Evolutionary conservation across 2,113 vertebrate species (phyloP).

Genomic region (Tupaia tana): DNA sequence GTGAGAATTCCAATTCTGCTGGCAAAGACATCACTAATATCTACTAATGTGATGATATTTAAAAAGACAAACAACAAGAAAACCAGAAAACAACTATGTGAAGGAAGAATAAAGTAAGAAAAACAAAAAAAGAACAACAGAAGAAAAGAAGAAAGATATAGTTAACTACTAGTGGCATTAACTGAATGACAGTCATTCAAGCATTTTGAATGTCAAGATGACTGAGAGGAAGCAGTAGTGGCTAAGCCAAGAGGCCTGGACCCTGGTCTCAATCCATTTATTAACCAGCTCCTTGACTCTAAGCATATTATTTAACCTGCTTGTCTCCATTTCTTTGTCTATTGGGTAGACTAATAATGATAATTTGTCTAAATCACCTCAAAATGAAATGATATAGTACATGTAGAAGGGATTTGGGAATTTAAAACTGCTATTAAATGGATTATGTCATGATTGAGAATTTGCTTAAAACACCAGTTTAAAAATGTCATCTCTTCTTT

Average conservation of each 20-base stretch:
- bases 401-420: background rate
- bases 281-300: background rate
- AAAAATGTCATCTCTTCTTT: background rate
- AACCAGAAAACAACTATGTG: background rate
- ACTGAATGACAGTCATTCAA: background rate
- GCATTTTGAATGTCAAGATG: background rate
- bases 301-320: background rate
- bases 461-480: slow-evolving; percentile 25
- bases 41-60: background rate
- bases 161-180: too few relatives aligned
- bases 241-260: background rate
- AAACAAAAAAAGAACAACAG: too few relatives aligned
- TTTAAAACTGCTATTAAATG: slow-evolving; percentile 3
- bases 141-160: background rate
- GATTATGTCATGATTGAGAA: background rate
- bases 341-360: background rate
- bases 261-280: background rate
- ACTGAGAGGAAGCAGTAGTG: too few relatives aligned
- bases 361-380: background rate
- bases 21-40: background rate
- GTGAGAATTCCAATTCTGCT: background rate
- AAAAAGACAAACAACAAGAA: background rate
- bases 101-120: background rate
- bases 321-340: background rate
- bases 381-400: slow-evolving; percentile 13